Evolutionary conservation across 2,888 invertebrate species (phyloP).

Genomic region (Gortyna flavago): DNA sequence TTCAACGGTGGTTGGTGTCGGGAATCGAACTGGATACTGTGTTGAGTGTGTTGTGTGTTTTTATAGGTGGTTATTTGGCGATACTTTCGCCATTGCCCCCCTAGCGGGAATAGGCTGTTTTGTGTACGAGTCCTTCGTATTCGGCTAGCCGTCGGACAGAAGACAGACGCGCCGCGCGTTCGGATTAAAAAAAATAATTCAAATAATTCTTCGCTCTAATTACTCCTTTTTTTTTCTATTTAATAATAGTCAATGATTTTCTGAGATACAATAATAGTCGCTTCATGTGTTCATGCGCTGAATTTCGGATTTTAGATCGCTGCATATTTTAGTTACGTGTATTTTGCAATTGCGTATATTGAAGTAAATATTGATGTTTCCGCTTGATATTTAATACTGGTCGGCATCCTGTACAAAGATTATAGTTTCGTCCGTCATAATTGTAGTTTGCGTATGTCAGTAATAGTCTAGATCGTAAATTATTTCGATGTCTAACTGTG

Average conservation of each 20-base stretch:
- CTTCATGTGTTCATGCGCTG: slow-evolving; percentile 32
- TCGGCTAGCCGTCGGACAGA: slow-evolving; percentile 77
- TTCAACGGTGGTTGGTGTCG: slow-evolving; percentile 86
- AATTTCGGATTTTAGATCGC: slow-evolving; percentile 10
- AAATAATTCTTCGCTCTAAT: slow-evolving; percentile 50
- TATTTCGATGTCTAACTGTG: slow-evolving; percentile 38
- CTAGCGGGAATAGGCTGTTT: slow-evolving; percentile 79
- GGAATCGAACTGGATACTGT: slow-evolving; percentile 88
- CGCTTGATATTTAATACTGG: slow-evolving; percentile 59
- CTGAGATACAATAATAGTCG: slow-evolving; percentile 26
- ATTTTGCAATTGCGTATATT: slow-evolving; percentile 56
- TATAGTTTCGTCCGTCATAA: slow-evolving; percentile 51
- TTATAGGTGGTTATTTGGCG: slow-evolving; percentile 89
- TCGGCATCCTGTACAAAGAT: slow-evolving; percentile 61
- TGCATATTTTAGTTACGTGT: slow-evolving; percentile 38
- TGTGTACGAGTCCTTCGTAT: slow-evolving; percentile 84
- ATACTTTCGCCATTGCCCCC: slow-evolving; percentile 89
- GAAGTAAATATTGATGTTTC: slow-evolving; percentile 64
- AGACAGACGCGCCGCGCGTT: slow-evolving; percentile 82
- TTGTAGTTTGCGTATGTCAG: slow-evolving; percentile 44
- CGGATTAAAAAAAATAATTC: slow-evolving; percentile 55
- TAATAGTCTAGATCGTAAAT: slow-evolving; percentile 51
- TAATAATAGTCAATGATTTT: slow-evolving; percentile 12
- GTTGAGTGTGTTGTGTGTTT: slow-evolving; percentile 83
- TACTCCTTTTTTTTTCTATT: slow-evolving; percentile 8